Conservation (phyloP, 2,113 vertebrate species). For the Seriola rivoliana region DNA sequence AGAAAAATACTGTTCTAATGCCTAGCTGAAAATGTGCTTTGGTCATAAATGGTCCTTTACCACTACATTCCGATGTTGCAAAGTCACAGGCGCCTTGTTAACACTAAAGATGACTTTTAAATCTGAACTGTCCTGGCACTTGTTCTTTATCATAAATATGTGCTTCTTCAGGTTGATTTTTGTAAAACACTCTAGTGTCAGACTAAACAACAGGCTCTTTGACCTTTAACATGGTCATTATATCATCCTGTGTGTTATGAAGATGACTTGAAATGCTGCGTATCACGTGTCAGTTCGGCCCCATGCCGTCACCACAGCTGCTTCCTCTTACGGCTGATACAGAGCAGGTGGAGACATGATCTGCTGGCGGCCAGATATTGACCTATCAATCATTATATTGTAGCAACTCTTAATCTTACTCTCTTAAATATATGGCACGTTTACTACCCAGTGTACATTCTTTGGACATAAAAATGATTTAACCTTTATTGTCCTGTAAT, state of each 20-base stretch:
- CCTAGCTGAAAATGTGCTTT: too few relatives aligned
- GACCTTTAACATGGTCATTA: constrained; percentile 43
- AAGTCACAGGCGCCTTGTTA: background rate
- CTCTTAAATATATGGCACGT: constrained; percentile 20
- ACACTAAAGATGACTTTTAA: background rate
- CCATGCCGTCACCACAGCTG: constrained; percentile 64
- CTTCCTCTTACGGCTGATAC: constrained; percentile 70
- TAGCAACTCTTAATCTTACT: constrained; percentile 17
- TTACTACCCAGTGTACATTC: background rate
- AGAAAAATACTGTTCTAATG: too few relatives aligned
- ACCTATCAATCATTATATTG: constrained; percentile 48
- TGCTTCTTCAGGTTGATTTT: background rate
- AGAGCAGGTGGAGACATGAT: constrained; percentile 65
- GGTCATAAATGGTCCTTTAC: too few relatives aligned
- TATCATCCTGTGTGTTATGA: constrained; percentile 44
- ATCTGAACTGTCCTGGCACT: background rate
- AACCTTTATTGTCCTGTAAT: background rate
- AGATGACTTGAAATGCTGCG: constrained; percentile 41
- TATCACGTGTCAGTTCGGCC: constrained; percentile 58
- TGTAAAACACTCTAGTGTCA: constrained; percentile 10
- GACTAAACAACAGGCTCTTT: constrained; percentile 42
- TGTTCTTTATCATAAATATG: background rate
- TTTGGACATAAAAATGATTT: constrained; percentile 22
- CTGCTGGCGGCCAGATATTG: constrained; percentile 29
- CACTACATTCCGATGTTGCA: background rate